Evolutionary conservation across 2,888 invertebrate genomes (phyloP).

Genomic region (Acanthosepion lycidas): DNA sequence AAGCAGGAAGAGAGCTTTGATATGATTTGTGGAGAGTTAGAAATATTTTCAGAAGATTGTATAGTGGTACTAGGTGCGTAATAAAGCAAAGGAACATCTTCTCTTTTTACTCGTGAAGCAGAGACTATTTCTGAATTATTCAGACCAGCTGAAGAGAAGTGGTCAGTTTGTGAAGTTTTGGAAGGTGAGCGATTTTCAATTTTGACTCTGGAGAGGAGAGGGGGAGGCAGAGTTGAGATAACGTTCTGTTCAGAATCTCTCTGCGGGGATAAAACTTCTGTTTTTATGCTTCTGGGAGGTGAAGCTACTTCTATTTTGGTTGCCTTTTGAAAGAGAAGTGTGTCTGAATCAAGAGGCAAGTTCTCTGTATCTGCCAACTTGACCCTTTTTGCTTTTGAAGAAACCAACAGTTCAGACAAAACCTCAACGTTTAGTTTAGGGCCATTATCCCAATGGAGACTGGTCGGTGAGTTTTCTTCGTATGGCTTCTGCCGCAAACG

Average conservation of each 20-base stretch:
- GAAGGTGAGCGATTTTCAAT: background rate
- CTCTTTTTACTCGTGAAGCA: conserved; percentile 24
- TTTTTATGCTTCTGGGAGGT: background rate
- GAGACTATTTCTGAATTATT: background rate
- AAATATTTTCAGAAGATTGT: background rate
- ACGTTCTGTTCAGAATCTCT: conserved; percentile 17
- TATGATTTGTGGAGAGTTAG: background rate
- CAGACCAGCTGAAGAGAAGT: background rate
- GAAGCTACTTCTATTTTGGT: background rate
- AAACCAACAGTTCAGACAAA: conserved; percentile 8
- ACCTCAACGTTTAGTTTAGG: background rate
- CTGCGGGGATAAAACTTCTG: conserved; percentile 15
- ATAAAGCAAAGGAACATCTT: background rate
- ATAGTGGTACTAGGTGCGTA: background rate
- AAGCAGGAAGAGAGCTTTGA: background rate
- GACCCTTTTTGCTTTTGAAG: conserved; percentile 24
- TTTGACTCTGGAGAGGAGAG: background rate
- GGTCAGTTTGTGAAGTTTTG: background rate
- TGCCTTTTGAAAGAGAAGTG: background rate
- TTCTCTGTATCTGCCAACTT: conserved; percentile 36
- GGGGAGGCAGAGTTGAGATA: background rate
- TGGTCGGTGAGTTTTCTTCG: background rate
- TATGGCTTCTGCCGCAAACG: conserved; percentile 46
- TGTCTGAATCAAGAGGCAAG: background rate
- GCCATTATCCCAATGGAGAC: background rate